Evolutionary conservation across 2,888 invertebrate species (phyloP), one percentile per base, ranked within the genome.

Genomic region (Noctua janthina): DNA sequence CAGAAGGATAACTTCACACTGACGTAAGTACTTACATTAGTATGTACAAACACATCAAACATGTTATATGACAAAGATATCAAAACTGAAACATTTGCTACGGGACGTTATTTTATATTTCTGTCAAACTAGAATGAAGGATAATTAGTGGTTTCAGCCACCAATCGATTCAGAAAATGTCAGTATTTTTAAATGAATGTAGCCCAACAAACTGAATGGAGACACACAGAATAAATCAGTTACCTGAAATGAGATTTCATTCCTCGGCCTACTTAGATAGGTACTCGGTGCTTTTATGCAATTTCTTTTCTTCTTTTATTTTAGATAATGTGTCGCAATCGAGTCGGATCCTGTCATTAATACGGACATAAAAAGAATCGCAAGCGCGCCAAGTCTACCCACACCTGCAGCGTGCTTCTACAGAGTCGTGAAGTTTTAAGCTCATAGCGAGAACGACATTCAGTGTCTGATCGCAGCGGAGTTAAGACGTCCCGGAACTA

Each of bases 1-100:
- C 62, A 82, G 82, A 73, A 82, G 46, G 11, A 15, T 15, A 2
- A 11, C 59, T n/a, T 56, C 1, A 23, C 4, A 59, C 59, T 59
- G n/a, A 59, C n/a, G n/a, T 59, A 3, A n/a, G 59, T 59, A 23
- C 23, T 11, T 56, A 59, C n/a, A 13, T 56, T 11, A 56, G 23
- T 39, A 39, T 29, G 3, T 10, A 56, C 10, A 7, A 20, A 54
- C 20, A 20, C 20, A 54, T 54, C 54, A 20, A 54, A 54, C 8
- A 54, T 29, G 29, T 23, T 54, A 54, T 23, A 23, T 54, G 8
- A 23, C 8, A 54, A 54, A 54, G 54, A 3, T 23, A 10, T 23
- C 15, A 29, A 51, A 35, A 35, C 51, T 15, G 10, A 54, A 71
- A 54, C 4, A 35, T 71, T 51, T n/a, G 5, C 39, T 35, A 13